A percentile compares a stretch with the other conserved stretches of the same genome.
phyloP scores from a whole-genome alignment of 2,888 invertebrate genomes.

The Balanococcus diminutus region DNA sequence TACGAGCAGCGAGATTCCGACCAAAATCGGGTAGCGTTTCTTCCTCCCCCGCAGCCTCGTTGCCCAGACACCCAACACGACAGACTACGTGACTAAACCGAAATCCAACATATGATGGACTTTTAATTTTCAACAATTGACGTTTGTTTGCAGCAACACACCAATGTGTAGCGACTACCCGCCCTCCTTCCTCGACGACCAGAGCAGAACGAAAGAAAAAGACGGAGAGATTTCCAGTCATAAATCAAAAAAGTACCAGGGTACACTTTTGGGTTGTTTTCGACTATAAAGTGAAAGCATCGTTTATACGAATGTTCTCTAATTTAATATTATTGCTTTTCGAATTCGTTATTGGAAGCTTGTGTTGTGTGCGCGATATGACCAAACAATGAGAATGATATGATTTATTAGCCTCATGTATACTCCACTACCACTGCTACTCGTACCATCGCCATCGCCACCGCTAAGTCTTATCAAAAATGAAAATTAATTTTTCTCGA shows the following conservation, averaged over 20 bases:
- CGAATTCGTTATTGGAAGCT: not conserved
- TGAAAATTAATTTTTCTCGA: constrained; percentile 20
- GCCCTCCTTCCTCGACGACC: too few relatives aligned
- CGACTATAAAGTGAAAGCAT: constrained; percentile 1
- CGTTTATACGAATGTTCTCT: constrained; percentile 40
- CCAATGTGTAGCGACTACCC: not conserved
- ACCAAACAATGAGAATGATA: not conserved
- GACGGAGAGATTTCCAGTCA: constrained; percentile 24
- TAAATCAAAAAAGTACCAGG: constrained; percentile 47
- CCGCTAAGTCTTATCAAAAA: not conserved
- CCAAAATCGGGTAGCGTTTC: not conserved
- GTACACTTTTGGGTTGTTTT: constrained; percentile 32
- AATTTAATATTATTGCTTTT: constrained; percentile 42
- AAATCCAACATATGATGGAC: constrained; percentile 51
- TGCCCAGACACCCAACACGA: not conserved
- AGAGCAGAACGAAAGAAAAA: not conserved
- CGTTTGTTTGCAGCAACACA: not conserved
- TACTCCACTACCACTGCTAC: not conserved
- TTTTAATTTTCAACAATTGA: constrained; percentile 46
- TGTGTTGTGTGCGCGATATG: constrained; percentile 5
- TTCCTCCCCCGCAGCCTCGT: not conserved
- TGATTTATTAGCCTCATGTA: constrained; percentile 31
- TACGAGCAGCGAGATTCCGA: not conserved
- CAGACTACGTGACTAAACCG: constrained; percentile 49
- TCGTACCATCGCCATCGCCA: too few relatives aligned